These are phyloP conservation scores for Pituophis catenifer DNA, from an alignment of 2,113 vertebrate genomes.

Conservation along the genomic window DNA sequence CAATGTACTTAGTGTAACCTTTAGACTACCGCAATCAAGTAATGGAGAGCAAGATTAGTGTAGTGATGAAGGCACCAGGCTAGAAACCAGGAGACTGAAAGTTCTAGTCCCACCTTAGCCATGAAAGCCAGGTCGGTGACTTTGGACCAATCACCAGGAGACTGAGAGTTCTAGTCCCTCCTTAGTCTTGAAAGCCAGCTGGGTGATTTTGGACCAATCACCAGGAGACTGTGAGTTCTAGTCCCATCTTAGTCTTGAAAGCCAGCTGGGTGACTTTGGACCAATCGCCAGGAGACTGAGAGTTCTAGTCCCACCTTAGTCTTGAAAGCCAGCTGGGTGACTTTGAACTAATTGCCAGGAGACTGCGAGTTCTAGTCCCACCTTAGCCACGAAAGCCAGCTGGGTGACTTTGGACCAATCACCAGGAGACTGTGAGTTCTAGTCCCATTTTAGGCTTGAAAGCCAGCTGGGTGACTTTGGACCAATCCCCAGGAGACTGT, in stretches of 20 bases:
- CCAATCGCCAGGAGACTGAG: not conserved
- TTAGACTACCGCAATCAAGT: not conserved
- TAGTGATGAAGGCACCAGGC: not conserved
- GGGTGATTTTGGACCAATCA: too few species aligned
- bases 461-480: too few species aligned
- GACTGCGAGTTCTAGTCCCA: too few species aligned
- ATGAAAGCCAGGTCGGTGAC: too few species aligned
- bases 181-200: not conserved
- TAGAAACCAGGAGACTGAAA: not conserved
- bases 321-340: too few species aligned
- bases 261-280: too few species aligned
- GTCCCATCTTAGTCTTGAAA: rapidly evolving
- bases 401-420: too few species aligned
- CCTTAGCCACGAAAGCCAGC: too few species aligned
- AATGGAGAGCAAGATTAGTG: not conserved
- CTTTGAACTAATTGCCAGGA: too few species aligned
- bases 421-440: not conserved
- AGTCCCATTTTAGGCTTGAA: rapidly evolving
- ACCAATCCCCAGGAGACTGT: not conserved
- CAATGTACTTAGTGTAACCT: not conserved
- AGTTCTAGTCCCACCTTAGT: too few species aligned
- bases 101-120: not conserved
- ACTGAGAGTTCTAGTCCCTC: rapidly evolving
- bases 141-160: not conserved
- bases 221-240: not conserved